Base-by-base conservation (phyloP, 1,140 invertebrate genomes). In the Andrena cerasifolii region DNA sequence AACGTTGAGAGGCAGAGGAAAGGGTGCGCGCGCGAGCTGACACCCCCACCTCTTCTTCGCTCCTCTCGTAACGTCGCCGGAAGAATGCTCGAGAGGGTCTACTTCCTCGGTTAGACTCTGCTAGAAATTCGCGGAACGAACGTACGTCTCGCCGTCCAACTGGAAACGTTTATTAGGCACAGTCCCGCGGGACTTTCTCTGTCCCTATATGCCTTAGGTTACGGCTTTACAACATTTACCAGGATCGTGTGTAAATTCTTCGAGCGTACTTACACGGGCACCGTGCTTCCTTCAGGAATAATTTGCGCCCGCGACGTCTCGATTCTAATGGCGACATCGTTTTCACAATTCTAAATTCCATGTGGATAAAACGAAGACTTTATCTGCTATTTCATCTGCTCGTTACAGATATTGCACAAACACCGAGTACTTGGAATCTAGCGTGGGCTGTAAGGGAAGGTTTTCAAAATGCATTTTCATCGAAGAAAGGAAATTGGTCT, bases 21-120 rank as follows among this genome's bases (percentile, higher is more conserved):
- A 73, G 75, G 80, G 75, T 67, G 65, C 53, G 65, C 65, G 65
- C 65, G 73, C 73, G 40, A 47, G 26, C 31, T 12, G 24, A 33
- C 21, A 8, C 82, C 24, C 59, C 49, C 58, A 33, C 43, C 66
- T 56, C 53, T 51, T 59, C 63, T 40, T n/a, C 53, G 24, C 49
- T 58, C 24, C 74, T 79, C 45, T 83, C 76, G 80, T 79, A 74
- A 83, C 80, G 76, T 68, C 21, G 51, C 43, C 82, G 45, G 80
- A 82, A 82, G 70, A 78, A 58, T 67, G 80, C 80, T 83, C 82
- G 82, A 75, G 82, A 83, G 71, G 54, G 61, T 79, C 80, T 82
- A 36, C 75, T 75, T 51, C 70, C 66, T 78, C 40, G 26, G 53
- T 33, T 82, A 54, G 67, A 73, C 74, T 73, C 49, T 21, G 24